Evolutionary conservation across 2,113 vertebrate species (phyloP), one percentile per base, ranked within the genome.

Genomic region (Verasper variegatus): DNA sequence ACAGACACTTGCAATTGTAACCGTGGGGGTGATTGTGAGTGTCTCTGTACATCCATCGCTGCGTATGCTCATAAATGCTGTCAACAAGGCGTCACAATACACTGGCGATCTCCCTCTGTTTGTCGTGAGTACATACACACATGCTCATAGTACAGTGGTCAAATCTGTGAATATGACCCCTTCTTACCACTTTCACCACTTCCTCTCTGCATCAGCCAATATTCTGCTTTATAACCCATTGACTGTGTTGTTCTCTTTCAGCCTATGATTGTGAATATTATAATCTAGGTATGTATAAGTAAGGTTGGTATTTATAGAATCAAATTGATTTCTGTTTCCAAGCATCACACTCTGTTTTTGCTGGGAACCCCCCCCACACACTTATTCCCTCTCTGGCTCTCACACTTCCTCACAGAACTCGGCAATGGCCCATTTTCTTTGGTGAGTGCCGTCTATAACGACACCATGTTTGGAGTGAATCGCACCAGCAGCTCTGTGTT

Each of bases 1-100:
- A 98, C 97, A 67, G 98, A 99, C 77, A 99, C 98, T 0, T 99
- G 98, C 82, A 98, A 98, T 85, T 99, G 98, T 90, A 97, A 99
- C 74, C 96, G 98, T 3, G 98, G 97, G 4, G 98, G 98, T 3
- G 98, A 99, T 52, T 99, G 98, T 0, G 97, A 99, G 86, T 99
- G 98, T 74, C 90, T 99, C n/a, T 99, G 98, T 42, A 98, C 97
- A 20, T 98, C 94, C 31, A 95, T 99, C 13, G 97, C 97, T 20
- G 98, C 96, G 0, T 99, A 99, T 9, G 97, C 97, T 2, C 95
- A 98, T 91, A 98, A 96, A 78, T 99, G 98, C 89, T 99, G 97
- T 88, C 97, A 98, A 87, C 96, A 97, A 68, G 98, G 97, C 5
- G 92, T 97, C 59, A 91, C 88, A 0, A 92, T 99, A 81, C 95